Percentiles rank a stretch among this genome's conserved stretches.
Evolutionary conservation across 2,888 invertebrate genomes (phyloP).

Genomic region (Agrilus mali): DNA sequence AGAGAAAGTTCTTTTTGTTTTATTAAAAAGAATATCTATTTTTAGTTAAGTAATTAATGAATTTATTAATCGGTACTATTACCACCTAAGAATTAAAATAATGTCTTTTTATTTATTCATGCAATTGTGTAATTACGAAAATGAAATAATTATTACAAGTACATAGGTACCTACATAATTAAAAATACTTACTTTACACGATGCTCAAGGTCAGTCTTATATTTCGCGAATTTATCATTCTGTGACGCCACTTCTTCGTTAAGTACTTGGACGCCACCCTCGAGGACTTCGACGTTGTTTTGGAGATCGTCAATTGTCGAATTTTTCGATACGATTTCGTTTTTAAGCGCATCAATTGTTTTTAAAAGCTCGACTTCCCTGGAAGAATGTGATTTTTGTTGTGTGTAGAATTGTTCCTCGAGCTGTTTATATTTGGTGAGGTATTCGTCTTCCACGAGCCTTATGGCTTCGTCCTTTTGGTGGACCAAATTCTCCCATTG

Average conservation of each 20-base stretch:
- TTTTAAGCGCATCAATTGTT: slow-evolving; percentile 31
- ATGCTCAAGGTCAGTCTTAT: slow-evolving; percentile 27
- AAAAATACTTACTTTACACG: slow-evolving; percentile 35
- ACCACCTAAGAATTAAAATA: background rate
- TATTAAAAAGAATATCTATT: too few relatives aligned
- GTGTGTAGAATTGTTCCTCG: slow-evolving; percentile 33
- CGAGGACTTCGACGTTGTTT: slow-evolving; percentile 32
- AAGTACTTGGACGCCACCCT: slow-evolving; percentile 34
- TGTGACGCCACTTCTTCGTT: slow-evolving; percentile 33
- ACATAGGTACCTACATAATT: background rate
- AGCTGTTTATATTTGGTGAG: slow-evolving; percentile 35
- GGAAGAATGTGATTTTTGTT: slow-evolving; percentile 30
- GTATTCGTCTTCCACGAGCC: slow-evolving; percentile 48
- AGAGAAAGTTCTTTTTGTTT: background rate
- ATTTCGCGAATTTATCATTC: slow-evolving; percentile 25
- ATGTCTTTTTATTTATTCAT: background rate
- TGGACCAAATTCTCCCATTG: slow-evolving; percentile 52
- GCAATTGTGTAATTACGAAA: background rate
- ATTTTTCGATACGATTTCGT: slow-evolving; percentile 28
- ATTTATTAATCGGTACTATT: background rate
- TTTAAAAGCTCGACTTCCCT: slow-evolving; percentile 32
- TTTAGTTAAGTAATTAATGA: too few relatives aligned
- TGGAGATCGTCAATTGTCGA: slow-evolving; percentile 32
- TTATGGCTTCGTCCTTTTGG: slow-evolving; percentile 48
- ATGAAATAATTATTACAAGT: background rate